Evolutionary conservation across 2,888 invertebrate species (phyloP).

Genomic region (Octonoba sinensis): DNA sequence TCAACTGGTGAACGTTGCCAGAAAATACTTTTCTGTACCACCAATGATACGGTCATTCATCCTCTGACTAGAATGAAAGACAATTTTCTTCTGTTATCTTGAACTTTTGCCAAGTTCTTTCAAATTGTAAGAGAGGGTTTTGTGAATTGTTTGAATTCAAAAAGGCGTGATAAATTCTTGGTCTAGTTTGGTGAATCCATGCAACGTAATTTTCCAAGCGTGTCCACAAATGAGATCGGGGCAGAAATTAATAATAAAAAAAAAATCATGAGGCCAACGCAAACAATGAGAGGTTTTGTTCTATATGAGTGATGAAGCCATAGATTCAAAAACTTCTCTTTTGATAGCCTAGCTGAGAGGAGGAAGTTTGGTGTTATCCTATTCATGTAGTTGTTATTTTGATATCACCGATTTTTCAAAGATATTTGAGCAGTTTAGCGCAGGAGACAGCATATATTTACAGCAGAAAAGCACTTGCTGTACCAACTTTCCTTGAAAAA

Average conservation of each 20-base stretch:
- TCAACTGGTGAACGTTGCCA: conserved; percentile 41
- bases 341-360: too few species aligned
- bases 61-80: conserved; percentile 25
- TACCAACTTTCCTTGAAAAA: too few species aligned
- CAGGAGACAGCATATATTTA: too few species aligned
- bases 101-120: conserved; percentile 49
- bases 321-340: conserved; percentile 4
- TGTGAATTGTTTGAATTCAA: conserved; percentile 51
- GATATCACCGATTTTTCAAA: too few species aligned
- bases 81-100: conserved; percentile 47
- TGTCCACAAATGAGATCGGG: conserved; percentile 15
- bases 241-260: too few species aligned
- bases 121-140: conserved; percentile 28
- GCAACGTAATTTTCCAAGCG: background rate
- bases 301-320: conserved; percentile 30
- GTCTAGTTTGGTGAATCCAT: conserved; percentile 21
- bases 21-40: conserved; percentile 21
- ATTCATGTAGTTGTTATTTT: too few species aligned
- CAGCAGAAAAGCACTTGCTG: too few species aligned
- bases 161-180: conserved; percentile 39
- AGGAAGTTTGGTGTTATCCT: too few species aligned
- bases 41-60: conserved; percentile 32
- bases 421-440: too few species aligned
- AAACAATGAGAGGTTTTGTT: conserved; percentile 30
- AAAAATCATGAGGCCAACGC: conserved; percentile 4